Percentiles rank a stretch among this genome's conserved stretches.
Evolutionary conservation across 2,797 vertebrate genomes (phyloP).

Genomic region (Melanotaenia pygmaea): DNA sequence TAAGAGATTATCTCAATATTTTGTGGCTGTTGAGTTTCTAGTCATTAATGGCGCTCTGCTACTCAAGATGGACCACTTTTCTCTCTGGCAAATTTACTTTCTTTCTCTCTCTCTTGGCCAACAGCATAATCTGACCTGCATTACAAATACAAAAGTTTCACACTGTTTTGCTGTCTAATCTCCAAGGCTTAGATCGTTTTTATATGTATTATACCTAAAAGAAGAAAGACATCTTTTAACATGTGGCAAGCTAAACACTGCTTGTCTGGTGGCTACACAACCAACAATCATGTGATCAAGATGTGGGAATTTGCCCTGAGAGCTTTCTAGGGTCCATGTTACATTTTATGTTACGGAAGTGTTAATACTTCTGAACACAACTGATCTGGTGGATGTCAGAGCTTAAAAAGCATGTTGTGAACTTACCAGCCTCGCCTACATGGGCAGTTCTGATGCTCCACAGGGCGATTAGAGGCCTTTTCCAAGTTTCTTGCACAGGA

Average conservation of each 20-base stretch:
- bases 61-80: constrained; percentile 70
- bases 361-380: constrained; percentile 22
- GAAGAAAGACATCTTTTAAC: constrained; percentile 1
- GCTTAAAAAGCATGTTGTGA: constrained; percentile 49
- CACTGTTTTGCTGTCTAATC: constrained; percentile 12
- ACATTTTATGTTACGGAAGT: constrained; percentile 25
- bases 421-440: constrained; percentile 29
- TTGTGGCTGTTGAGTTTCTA: constrained; percentile 55
- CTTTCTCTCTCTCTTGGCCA: constrained; percentile 48
- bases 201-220: constrained; percentile 16
- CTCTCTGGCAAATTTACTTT: constrained; percentile 57
- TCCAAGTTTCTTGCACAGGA: constrained; percentile 37
- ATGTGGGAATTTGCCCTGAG: constrained; percentile 27
- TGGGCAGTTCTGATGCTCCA: constrained; percentile 36
- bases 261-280: constrained; percentile 34
- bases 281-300: constrained; percentile 13
- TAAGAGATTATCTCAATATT: constrained; percentile 68
- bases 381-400: constrained; percentile 37
- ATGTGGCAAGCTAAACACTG: constrained; percentile 12
- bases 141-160: constrained; percentile 36
- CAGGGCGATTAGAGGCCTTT: constrained; percentile 50
- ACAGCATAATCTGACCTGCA: constrained; percentile 55
- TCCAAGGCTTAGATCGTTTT: constrained; percentile 3
- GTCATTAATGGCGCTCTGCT: constrained; percentile 56
- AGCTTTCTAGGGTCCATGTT: constrained; percentile 20